Base-by-base conservation (phyloP, 2,888 invertebrate genomes). In the Drosophila imparisetae region DNA sequence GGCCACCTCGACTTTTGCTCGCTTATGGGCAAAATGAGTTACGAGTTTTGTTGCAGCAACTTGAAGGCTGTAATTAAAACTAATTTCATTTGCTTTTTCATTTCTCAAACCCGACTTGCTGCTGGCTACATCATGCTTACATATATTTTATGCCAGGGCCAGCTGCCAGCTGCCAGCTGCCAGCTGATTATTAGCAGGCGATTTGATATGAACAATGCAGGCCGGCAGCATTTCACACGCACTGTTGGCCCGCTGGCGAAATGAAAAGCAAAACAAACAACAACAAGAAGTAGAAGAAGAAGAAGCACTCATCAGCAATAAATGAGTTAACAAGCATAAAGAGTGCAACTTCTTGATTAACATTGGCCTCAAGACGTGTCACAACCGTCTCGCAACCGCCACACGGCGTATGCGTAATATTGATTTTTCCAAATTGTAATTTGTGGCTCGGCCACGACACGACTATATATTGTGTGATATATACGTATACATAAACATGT, bases 51-150 rank as follows among this genome's bases (percentile, higher is more conserved):
- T 77, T 89, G 80, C 90, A 75, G 82, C 90, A 72, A 87, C 88
- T 84, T 87, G 86, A 89, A 78, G 88, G 74, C 80, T 79, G 86
- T 90, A 85, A 85, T 85, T 85, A 85, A 85, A 85, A 90, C 90
- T 90, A 90, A 90, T 85, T 85, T 85, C 86, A 85, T 85, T 85
- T 88, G 80, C 86, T 77, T 85, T 76, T 82, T 82, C 82, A 87
- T 79, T 89, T 76, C 50, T 57, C 49, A 40, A 29, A 21, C 53
- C 29, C 50, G 64, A 38, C 24, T 27, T 15, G 57, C 53, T 62
- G 66, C 30, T 65, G 64, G 61, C 30, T 27, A 24, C 8, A 30
- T 30, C 8, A 30, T 30, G 63, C 42, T 42, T 60, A 64, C 59
- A 18, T 54, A n/a, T 61, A 64, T 67, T 72, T 42, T 30, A 21